Evolutionary conservation across 2,797 vertebrate species (phyloP), one percentile per base, ranked within the genome.

Genomic region (Anolis apletophallus): DNA sequence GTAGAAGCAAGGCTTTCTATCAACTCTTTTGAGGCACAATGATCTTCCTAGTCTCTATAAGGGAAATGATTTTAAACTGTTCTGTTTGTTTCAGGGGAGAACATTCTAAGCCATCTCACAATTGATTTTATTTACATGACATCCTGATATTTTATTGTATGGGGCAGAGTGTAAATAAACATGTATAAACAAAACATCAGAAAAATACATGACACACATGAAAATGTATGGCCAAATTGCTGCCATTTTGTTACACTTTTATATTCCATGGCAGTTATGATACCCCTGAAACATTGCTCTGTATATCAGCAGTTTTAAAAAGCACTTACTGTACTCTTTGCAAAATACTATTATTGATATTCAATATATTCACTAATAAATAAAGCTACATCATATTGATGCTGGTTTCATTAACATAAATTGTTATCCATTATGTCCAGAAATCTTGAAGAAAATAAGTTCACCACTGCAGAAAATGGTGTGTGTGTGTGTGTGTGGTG

Each of bases 351-450:
- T 26, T 81, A 32, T 16, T 69, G 61, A 80, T 0, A 68, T 55
- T 68, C 61, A 23, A 5, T 34, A 50, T 7, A 34, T 40, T 54
- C 23, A 54, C 32, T 69, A 78, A 77, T 77, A 85, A 64, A 84
- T 75, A 52, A 13, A 1, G 76, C 14, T 68, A 36, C 71, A 14
- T 91, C 75, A n/a, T 69, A 83, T 79, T 82, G 2, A 78, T 88
- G 0, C 6, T 26, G n/a, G 3, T 19, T 69, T 80, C 26, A 83
- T 59, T 40, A 21, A 26, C 69, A 13, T 8, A 9, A 64, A 12
- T 85, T 81, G 19, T 40, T 40, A 26, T 54, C 0, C 71, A 19
- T 81, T 46, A 52, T 84, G 82, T 73, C 0, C 52, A 83, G n/a
- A 12, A 55, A 57, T 89, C 86, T 34, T 87, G 76, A 17, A 0